Conservation (phyloP, 2,797 vertebrate genomes). For the Spheniscus humboldti region DNA sequence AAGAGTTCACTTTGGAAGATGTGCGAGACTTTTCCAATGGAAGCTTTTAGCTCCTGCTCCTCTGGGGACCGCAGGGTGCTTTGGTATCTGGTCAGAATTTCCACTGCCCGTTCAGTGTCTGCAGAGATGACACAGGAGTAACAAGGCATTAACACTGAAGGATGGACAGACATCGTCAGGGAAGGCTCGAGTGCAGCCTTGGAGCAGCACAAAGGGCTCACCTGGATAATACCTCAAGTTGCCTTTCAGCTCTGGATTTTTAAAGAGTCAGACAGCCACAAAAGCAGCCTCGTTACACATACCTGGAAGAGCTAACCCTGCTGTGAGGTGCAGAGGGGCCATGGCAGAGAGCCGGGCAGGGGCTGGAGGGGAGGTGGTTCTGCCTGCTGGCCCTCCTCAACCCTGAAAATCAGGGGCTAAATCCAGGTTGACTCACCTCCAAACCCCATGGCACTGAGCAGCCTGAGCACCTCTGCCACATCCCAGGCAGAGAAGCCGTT, state of each 20-base stretch:
- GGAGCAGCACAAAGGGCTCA: background rate
- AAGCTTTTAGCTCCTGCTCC: slow-evolving; percentile 83
- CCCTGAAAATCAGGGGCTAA: background rate
- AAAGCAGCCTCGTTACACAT: background rate
- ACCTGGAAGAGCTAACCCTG: background rate
- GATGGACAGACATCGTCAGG: background rate
- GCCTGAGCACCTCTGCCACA: background rate
- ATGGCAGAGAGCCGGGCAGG: accelerated
- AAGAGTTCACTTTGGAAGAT: slow-evolving; percentile 37
- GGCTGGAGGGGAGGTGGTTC: background rate
- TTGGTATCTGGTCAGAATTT: slow-evolving; percentile 85
- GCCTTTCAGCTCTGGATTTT: background rate
- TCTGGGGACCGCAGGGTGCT: slow-evolving; percentile 81
- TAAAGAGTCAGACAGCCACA: background rate
- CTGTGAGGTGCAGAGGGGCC: background rate
- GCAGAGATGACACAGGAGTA: slow-evolving; percentile 43
- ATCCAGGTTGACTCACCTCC: background rate
- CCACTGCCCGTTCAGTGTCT: slow-evolving; percentile 87
- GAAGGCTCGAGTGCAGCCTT: background rate
- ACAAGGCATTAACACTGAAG: background rate
- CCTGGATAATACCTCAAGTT: background rate
- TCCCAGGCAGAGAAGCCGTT: background rate
- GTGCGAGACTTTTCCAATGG: slow-evolving; percentile 75
- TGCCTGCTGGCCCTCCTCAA: background rate
- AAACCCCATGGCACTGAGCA: background rate